phyloP scores from a whole-genome alignment of 2,888 invertebrate genomes.

The Sarcophaga rosellei region DNA sequence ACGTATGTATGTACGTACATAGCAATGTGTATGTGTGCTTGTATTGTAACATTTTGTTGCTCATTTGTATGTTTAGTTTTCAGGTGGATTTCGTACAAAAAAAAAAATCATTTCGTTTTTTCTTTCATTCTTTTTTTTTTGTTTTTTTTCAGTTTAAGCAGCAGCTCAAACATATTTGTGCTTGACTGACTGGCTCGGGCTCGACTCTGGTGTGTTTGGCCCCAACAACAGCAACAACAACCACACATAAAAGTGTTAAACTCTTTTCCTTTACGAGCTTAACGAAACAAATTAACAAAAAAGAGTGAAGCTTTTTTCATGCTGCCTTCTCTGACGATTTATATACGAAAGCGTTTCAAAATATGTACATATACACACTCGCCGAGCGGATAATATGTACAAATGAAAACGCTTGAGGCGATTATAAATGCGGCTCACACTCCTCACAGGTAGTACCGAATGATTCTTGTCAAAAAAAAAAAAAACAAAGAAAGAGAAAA shows the following conservation, averaged over 20 bases:
- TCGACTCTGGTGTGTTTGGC: background rate
- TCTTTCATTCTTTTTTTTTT: slow-evolving; percentile 19
- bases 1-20: background rate
- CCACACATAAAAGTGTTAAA: slow-evolving; percentile 34
- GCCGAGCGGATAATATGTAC: slow-evolving; percentile 27
- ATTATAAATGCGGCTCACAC: slow-evolving; percentile 55
- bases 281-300: background rate
- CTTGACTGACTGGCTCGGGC: slow-evolving; percentile 11
- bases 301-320: slow-evolving; percentile 38
- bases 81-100: slow-evolving; percentile 25
- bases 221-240: background rate
- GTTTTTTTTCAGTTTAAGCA: background rate
- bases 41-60: slow-evolving; percentile 13
- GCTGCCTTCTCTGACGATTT: background rate
- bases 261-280: slow-evolving; percentile 43
- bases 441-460: background rate
- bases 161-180: slow-evolving; percentile 27
- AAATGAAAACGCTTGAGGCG: slow-evolving; percentile 53
- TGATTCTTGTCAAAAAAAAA: slow-evolving; percentile 15
- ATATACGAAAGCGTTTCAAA: background rate
- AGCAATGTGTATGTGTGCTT: background rate
- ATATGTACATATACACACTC: background rate
- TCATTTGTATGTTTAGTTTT: slow-evolving; percentile 32
- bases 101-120: background rate
- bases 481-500: background rate